Conservation (phyloP, 1,140 invertebrate genomes). For the Mylabris phalerata region DNA sequence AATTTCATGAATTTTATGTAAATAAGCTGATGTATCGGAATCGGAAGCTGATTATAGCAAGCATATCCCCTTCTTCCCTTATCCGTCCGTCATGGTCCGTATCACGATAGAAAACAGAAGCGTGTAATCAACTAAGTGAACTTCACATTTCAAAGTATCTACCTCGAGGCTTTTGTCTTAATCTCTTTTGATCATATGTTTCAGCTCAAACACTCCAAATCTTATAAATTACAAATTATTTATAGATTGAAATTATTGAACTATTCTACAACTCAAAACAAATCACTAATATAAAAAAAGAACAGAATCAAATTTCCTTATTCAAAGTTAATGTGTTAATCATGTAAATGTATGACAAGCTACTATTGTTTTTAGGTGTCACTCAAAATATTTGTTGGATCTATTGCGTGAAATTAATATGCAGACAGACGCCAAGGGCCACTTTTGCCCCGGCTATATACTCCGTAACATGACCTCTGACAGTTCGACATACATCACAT, state of each 20-base stretch:
- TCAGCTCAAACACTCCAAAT: too few species aligned
- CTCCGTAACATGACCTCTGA: slow-evolving; percentile 6
- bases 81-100: slow-evolving; percentile 7
- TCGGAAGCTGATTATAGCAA: slow-evolving; percentile 12
- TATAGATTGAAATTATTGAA: background rate
- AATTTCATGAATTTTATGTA: slow-evolving; percentile 5
- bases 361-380: background rate
- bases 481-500: slow-evolving; percentile 3
- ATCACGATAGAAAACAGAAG: slow-evolving; percentile 14
- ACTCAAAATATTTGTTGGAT: background rate
- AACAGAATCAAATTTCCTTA: background rate
- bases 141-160: slow-evolving; percentile 11
- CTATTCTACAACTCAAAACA: background rate
- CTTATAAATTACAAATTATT: too few species aligned
- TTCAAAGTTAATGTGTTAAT: background rate
- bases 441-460: background rate
- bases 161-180: background rate
- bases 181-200: too few species aligned
- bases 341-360: background rate
- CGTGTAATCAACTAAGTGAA: slow-evolving; percentile 15
- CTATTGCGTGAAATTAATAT: background rate
- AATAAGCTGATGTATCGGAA: slow-evolving; percentile 6
- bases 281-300: background rate
- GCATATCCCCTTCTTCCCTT: slow-evolving; percentile 5
- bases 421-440: slow-evolving; percentile 12